Percentiles rank a stretch among this genome's conserved stretches.
These are phyloP conservation scores for Istiophorus platypterus DNA, from an alignment of 2,113 vertebrate species.

Conservation along the genomic window DNA sequence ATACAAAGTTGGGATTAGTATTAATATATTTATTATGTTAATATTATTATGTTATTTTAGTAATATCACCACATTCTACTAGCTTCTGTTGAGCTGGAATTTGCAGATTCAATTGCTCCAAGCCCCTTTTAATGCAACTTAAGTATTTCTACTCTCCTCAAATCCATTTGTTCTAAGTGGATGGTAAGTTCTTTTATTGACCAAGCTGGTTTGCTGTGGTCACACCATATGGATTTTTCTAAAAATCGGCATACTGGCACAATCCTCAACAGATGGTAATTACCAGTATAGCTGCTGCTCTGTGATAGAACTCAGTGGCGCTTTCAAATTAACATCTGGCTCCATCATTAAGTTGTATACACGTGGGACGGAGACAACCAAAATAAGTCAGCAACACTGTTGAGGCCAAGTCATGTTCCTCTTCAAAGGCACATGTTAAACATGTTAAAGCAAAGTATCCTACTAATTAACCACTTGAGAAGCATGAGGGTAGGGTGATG, in stretches of 20 bases:
- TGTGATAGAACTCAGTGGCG: slow-evolving; percentile 71
- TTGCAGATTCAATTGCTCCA: neutral
- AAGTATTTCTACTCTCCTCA: slow-evolving; percentile 5
- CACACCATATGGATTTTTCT: slow-evolving; percentile 55
- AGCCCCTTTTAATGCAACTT: neutral
- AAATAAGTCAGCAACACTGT: slow-evolving; percentile 37
- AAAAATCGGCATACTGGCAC: slow-evolving; percentile 54
- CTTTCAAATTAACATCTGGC: slow-evolving; percentile 82
- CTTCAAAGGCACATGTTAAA: slow-evolving; percentile 21
- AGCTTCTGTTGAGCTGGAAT: neutral
- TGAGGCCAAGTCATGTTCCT: slow-evolving; percentile 5
- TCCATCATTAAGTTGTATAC: slow-evolving; percentile 55
- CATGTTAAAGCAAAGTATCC: slow-evolving; percentile 21
- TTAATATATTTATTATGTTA: neutral
- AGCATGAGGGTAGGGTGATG: slow-evolving; percentile 1
- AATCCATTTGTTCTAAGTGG: slow-evolving; percentile 6
- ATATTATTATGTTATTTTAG: neutral
- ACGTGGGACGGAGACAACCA: slow-evolving; percentile 41
- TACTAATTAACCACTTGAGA: slow-evolving; percentile 18
- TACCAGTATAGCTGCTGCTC: slow-evolving; percentile 58
- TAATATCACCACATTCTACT: neutral
- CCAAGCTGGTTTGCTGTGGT: slow-evolving; percentile 29
- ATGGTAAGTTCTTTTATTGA: slow-evolving; percentile 36
- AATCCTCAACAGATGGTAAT: slow-evolving; percentile 81
- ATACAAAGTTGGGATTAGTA: neutral